Evolutionary conservation across 2,888 invertebrate species (phyloP).

Genomic region (Globia sparganii): DNA sequence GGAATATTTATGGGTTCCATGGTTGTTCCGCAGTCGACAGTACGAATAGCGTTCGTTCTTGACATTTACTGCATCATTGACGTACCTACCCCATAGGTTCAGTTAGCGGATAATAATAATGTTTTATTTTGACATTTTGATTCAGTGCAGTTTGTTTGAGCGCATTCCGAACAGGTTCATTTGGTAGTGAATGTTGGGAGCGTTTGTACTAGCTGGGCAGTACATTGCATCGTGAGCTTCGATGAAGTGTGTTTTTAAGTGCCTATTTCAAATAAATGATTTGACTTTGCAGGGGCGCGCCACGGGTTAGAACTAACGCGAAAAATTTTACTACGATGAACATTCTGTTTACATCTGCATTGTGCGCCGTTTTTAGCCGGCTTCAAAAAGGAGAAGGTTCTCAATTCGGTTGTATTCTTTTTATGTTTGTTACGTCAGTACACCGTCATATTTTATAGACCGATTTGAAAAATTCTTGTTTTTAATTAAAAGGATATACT

Average conservation of each 20-base stretch:
- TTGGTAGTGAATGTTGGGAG: slow-evolving; percentile 39
- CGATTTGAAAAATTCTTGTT: no score
- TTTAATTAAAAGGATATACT: no score
- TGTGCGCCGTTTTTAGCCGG: background rate
- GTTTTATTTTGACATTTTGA: slow-evolving; percentile 67
- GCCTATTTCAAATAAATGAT: no score
- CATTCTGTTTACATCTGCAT: no score
- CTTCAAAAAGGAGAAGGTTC: no score
- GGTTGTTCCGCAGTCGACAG: slow-evolving; percentile 56
- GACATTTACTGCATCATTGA: slow-evolving; percentile 64
- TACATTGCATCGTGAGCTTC: slow-evolving; percentile 6
- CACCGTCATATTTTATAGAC: no score
- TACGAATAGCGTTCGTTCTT: slow-evolving; percentile 64
- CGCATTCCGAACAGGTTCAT: slow-evolving; percentile 52
- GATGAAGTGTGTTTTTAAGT: no score
- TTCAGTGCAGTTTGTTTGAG: slow-evolving; percentile 58
- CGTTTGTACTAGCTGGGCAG: slow-evolving; percentile 22
- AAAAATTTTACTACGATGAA: slow-evolving; percentile 2
- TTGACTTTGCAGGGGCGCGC: slow-evolving; percentile 30
- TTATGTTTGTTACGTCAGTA: no score
- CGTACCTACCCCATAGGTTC: slow-evolving; percentile 58
- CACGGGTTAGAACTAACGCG: background rate
- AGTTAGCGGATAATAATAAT: slow-evolving; percentile 63
- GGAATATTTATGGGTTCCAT: slow-evolving; percentile 61
- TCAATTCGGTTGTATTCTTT: no score